Percentiles rank a stretch among this genome's conserved stretches.
Conservation (phyloP, 2,888 invertebrate species). For the Synergus umbraculus region DNA sequence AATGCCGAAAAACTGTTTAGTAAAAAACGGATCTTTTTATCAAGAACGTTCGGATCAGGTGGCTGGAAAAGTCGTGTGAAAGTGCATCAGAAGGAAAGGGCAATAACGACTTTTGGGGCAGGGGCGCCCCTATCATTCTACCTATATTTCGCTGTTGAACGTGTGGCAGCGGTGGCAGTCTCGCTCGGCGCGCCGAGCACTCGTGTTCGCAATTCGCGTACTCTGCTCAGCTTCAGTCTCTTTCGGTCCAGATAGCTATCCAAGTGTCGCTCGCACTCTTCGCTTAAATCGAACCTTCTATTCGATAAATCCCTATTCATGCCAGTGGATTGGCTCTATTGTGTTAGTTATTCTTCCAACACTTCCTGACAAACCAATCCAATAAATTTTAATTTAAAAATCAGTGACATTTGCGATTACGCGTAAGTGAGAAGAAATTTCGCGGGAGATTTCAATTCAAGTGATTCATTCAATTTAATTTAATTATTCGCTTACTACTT, state of each 20-base stretch:
- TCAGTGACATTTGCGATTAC: not conserved
- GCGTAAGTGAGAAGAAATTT: slow-evolving; percentile 11
- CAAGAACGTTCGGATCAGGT: not conserved
- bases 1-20: not conserved
- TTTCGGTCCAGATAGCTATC: slow-evolving; percentile 48
- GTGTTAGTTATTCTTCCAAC: not conserved
- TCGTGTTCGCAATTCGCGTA: slow-evolving; percentile 69
- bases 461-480: not conserved
- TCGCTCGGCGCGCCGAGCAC: slow-evolving; percentile 70
- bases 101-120: slow-evolving; percentile 26
- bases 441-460: not conserved
- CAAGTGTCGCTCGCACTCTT: slow-evolving; percentile 34
- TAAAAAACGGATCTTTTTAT: not conserved
- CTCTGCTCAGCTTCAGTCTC: slow-evolving; percentile 71
- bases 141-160: slow-evolving; percentile 35
- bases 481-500: not conserved
- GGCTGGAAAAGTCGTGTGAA: slow-evolving; percentile 17
- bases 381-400: not conserved
- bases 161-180: slow-evolving; percentile 61
- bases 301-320: slow-evolving; percentile 30
- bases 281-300: slow-evolving; percentile 11
- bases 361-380: slow-evolving; percentile 13
- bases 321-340: slow-evolving; percentile 26
- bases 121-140: slow-evolving; percentile 6
- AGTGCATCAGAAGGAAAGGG: not conserved